Evolutionary conservation across 2,113 vertebrate genomes (phyloP).

Genomic region (Spilogale gracilis): DNA sequence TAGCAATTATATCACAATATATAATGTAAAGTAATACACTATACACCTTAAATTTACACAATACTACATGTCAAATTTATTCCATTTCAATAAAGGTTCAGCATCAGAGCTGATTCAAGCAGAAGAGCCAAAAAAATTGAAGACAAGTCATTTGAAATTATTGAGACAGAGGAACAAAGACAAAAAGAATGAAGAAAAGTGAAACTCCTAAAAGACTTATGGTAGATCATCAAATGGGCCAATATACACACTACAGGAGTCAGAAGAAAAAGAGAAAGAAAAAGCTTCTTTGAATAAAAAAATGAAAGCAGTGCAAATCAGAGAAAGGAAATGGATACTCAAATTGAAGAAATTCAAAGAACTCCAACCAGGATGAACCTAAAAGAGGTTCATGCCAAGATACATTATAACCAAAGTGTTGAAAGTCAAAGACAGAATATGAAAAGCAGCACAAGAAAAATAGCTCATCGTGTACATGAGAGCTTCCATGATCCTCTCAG

Average conservation of each 20-base stretch:
- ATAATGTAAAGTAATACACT: background rate
- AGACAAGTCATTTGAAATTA: slow-evolving; percentile 6
- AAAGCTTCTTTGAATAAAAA: background rate
- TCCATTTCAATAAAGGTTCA: background rate
- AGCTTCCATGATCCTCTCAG: background rate
- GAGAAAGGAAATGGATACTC: background rate
- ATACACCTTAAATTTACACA: background rate
- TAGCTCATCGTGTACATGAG: background rate
- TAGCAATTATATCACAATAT: background rate
- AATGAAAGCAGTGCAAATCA: background rate
- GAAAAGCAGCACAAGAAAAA: background rate
- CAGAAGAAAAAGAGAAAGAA: background rate
- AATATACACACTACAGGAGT: background rate
- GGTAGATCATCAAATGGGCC: background rate
- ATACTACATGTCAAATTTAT: background rate
- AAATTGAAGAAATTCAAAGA: background rate
- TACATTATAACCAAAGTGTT: background rate
- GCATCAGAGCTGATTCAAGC: background rate
- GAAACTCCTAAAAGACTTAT: background rate
- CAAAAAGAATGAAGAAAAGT: background rate
- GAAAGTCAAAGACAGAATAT: slow-evolving; percentile 33
- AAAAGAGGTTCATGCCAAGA: background rate
- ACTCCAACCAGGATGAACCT: background rate
- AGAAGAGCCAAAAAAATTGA: background rate
- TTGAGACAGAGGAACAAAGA: background rate